These are phyloP conservation scores for Centropyge bicolor DNA, from an alignment of 2,797 vertebrate genomes.

Conservation along the genomic window DNA sequence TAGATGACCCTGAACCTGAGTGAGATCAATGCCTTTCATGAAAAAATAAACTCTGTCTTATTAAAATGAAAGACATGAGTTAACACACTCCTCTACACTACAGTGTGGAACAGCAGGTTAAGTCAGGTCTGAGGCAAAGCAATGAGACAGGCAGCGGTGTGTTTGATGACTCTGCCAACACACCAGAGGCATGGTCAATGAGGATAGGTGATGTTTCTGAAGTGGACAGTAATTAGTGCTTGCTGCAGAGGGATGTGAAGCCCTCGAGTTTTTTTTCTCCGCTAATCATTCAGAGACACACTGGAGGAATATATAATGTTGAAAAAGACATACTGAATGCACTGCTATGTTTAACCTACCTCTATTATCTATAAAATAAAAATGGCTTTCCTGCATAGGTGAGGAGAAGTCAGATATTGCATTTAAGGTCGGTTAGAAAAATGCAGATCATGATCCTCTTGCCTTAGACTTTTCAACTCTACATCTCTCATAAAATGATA, in stretches of 20 bases:
- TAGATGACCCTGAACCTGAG: background rate
- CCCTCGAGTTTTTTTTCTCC: slow-evolving; percentile 1
- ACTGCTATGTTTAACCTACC: background rate
- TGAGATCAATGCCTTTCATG: background rate
- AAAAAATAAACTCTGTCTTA: background rate
- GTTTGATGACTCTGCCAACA: slow-evolving; percentile 20
- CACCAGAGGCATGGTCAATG: slow-evolving; percentile 12
- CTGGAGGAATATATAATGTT: background rate
- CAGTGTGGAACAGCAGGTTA: slow-evolving; percentile 9
- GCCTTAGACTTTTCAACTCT: background rate
- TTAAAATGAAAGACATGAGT: background rate
- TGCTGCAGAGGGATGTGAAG: slow-evolving; percentile 18
- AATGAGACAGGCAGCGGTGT: background rate
- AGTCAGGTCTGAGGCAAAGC: background rate
- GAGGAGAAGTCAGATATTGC: background rate
- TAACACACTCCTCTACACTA: background rate
- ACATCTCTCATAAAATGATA: background rate
- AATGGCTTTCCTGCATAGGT: background rate
- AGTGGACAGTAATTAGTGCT: slow-evolving; percentile 32
- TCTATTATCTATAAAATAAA: background rate
- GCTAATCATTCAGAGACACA: slow-evolving; percentile 20
- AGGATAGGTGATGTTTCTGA: slow-evolving; percentile 34
- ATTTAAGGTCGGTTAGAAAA: background rate
- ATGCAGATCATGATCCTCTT: background rate
- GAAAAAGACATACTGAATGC: background rate